Base-by-base conservation (phyloP, 53 echinoderm and acorn worm genomes). In the Actinopyga echinites region DNA sequence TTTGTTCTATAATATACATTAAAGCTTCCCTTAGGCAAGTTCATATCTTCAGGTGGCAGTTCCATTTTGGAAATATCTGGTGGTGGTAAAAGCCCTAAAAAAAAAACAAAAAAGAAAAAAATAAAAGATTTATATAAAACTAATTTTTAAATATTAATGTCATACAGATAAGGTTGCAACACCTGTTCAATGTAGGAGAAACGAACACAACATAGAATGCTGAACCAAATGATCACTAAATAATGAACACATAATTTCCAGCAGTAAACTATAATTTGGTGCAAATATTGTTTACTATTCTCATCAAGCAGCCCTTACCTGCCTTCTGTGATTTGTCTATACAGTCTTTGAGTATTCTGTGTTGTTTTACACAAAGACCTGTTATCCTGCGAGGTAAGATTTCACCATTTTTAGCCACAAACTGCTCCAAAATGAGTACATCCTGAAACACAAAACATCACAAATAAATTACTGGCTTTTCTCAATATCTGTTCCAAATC, bases 371-470 rank as follows among this genome's bases (percentile, higher is more conserved):
- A 65, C 92, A 92, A 22, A 92, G 80, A 24, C 92, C 92, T 12
- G 92, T 92, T 57, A 92, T 63, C 64, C 89, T 65, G 40, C 84
- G 57, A 31, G 89, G 89, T n/a, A 89, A 52, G 73, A 92, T 62
- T 44, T 54, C 60, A 23, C 92, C 92, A n/a, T 89, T 86, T 38
- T 81, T 82, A 60, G 69, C 79, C 55, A 92, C 83, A 59, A 92
- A 92, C 67, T 92, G 92, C 65, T 71, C 89, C 62, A 92, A 44
- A 37, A 92, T 92, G n/a, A 92, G 80, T 11, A 92, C 92, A 86
- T 92, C 92, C 92, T 92, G 65, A 25, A 35, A 26, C 40, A 45
- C 61, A 61, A 29, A 58, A 61, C 32, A 58, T 32, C 0, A 84
- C 5, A 34, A 35, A 55, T 69, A 0, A 21, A 1, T 3, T 22